Base-by-base conservation (phyloP, 2,797 vertebrate species). In the Falco cherrug region DNA sequence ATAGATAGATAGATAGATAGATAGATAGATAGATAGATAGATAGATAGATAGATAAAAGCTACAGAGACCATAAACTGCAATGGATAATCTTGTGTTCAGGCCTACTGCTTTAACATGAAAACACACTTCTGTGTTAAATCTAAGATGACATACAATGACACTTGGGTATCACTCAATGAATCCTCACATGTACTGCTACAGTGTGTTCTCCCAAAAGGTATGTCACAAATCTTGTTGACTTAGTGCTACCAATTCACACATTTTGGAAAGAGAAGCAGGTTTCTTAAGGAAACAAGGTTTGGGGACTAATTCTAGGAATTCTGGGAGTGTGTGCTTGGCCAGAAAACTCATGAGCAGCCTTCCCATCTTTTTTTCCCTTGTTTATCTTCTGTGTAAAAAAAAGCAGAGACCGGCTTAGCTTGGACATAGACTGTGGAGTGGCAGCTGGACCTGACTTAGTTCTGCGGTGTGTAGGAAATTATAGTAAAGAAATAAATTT, bases 391-490 rank as follows among this genome's bases (percentile, higher is more conserved):
- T 61, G 31, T 71, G 65, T 56, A 63, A 92, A 96, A 91, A 21
- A 89, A 95, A 95, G 29, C 28, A 85, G 57, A 10, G 11, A 51
- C 16, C 57, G 9, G 6, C 17, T 90, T 83, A 63, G 16, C n/a
- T 39, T 33, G 29, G n/a, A 64, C 84, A 93, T 22, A 89, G 41
- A 60, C 53, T 74, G 57, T 54, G 18, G 77, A 92, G 59, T 45
- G 76, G 68, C 79, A 80, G 63, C 74, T 97, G 78, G 68, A 97
- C 35, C 35, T 35, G 35, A 95, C 50, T 90, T 93, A 70, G 37
- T 95, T 89, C 71, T 82, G 20, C 50, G 82, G 57, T 93, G 65
- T 26, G 43, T 47, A 57, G 48, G 31, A 25, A 87, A 51, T 67
- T 70, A 50, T 3, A 73, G 24, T 22, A 68, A 77, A 41, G 22